phyloP scores from a whole-genome alignment of 2,888 invertebrate genomes.

The Caenorhabditis zanzibari region DNA sequence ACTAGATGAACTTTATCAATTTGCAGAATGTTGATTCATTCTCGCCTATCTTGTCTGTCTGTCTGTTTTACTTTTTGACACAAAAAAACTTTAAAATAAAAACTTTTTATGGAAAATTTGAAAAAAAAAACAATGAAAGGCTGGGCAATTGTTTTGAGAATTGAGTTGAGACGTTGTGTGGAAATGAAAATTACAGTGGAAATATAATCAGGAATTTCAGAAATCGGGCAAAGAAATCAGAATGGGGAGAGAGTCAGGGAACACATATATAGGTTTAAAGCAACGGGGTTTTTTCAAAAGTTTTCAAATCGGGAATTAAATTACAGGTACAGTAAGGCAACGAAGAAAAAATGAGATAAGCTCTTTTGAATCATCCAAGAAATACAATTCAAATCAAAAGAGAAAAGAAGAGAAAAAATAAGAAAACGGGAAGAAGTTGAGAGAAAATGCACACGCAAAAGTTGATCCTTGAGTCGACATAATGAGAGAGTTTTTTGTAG shows the following conservation, averaged over 20 bases:
- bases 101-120: constrained; percentile 16
- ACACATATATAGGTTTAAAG: constrained; percentile 5
- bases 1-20: constrained; percentile 16
- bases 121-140: constrained; percentile 45
- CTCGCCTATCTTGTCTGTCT: background rate
- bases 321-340: background rate
- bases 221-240: background rate
- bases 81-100: background rate
- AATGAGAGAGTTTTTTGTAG: constrained; percentile 13
- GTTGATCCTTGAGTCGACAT: constrained; percentile 33
- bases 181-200: constrained; percentile 42
- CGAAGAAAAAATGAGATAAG: background rate
- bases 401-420: background rate
- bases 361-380: constrained; percentile 19
- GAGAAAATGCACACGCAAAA: constrained; percentile 39
- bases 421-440: background rate
- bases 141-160: constrained; percentile 57
- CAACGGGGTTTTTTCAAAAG: background rate
- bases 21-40: constrained; percentile 33
- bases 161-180: constrained; percentile 45
- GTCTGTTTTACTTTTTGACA: background rate
- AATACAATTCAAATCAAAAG: constrained; percentile 27
- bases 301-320: background rate
- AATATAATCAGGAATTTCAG: constrained; percentile 17
- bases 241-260: background rate